Percentiles rank a stretch among this genome's conserved stretches.
phyloP scores from a whole-genome alignment of 2,888 invertebrate genomes.

The Crocallis elinguaria region DNA sequence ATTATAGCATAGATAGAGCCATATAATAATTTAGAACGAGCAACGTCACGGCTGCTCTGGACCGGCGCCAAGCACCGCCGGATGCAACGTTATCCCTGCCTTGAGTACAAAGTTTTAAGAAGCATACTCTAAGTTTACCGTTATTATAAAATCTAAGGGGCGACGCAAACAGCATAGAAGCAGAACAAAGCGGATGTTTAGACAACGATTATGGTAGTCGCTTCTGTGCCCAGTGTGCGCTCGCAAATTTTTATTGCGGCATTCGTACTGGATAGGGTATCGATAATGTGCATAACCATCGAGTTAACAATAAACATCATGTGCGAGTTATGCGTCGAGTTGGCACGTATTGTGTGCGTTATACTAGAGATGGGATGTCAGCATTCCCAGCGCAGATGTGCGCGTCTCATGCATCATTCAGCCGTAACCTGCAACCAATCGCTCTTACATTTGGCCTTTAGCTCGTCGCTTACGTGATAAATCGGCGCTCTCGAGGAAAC shows the following conservation, averaged over 20 bases:
- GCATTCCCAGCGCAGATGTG: constrained; percentile 21
- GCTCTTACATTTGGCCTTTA: constrained; percentile 60
- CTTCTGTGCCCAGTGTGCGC: constrained; percentile 43
- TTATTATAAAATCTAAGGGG: constrained; percentile 64
- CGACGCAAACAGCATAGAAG: constrained; percentile 46
- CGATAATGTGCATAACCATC: constrained; percentile 41
- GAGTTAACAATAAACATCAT: constrained; percentile 34
- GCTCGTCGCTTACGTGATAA: constrained; percentile 59
- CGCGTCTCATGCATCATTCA: constrained; percentile 65
- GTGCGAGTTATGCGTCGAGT: constrained; percentile 38
- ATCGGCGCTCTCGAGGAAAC: constrained; percentile 58
- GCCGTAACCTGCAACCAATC: constrained; percentile 65
- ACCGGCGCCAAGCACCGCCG: constrained; percentile 59
- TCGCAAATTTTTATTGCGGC: constrained; percentile 60
- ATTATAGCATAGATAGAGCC: constrained; percentile 57
- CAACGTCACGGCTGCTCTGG: constrained; percentile 58
- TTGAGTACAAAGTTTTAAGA: constrained; percentile 60
- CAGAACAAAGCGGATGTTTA: constrained; percentile 54
- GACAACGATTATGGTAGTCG: constrained; percentile 56
- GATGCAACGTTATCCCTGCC: constrained; percentile 57
- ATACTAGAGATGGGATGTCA: constrained; percentile 50
- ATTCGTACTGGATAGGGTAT: constrained; percentile 39
- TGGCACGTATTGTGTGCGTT: constrained; percentile 55
- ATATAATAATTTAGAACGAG: constrained; percentile 69
- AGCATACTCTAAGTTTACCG: constrained; percentile 60